Conservation (phyloP, 2,113 vertebrate species). For the Pangasianodon hypophthalmus region DNA sequence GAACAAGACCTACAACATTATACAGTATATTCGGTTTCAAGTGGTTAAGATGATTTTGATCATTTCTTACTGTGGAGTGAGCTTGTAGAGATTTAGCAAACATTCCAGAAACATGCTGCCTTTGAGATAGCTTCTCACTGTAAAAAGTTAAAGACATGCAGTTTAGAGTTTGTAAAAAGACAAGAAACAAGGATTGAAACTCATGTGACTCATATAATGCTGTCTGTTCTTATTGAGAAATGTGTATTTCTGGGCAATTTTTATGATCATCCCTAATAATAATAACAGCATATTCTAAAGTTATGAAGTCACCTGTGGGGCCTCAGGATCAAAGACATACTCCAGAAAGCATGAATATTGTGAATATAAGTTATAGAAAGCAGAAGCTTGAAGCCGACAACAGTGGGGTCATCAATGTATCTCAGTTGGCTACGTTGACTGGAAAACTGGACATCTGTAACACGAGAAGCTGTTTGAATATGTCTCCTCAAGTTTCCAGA, state of each 20-base stretch:
- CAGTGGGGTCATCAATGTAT: conserved; percentile 24
- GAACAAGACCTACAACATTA: not conserved
- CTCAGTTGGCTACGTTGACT: conserved; percentile 56
- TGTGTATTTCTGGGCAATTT: not conserved
- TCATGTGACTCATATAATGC: not conserved
- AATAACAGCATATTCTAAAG: not conserved
- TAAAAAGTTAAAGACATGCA: not conserved
- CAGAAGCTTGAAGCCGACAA: conserved; percentile 2
- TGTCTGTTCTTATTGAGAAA: not conserved
- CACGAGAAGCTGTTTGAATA: conserved; percentile 67
- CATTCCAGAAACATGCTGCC: conserved; percentile 2
- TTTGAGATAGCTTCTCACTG: not conserved
- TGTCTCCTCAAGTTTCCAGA: conserved; percentile 58
- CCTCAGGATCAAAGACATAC: not conserved
- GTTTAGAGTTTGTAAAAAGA: not conserved
- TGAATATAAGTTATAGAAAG: conserved; percentile 17
- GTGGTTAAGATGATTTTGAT: not conserved
- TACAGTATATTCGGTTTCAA: not conserved
- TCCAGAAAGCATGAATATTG: not conserved
- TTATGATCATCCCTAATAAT: not conserved
- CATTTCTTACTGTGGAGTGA: not conserved
- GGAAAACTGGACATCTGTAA: conserved; percentile 62
- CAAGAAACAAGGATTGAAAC: not conserved
- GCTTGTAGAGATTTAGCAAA: not conserved
- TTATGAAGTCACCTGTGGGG: not conserved